These are phyloP conservation scores for Charaxes varanes DNA, from an alignment of 1,140 invertebrate species.

Conservation along the genomic window DNA sequence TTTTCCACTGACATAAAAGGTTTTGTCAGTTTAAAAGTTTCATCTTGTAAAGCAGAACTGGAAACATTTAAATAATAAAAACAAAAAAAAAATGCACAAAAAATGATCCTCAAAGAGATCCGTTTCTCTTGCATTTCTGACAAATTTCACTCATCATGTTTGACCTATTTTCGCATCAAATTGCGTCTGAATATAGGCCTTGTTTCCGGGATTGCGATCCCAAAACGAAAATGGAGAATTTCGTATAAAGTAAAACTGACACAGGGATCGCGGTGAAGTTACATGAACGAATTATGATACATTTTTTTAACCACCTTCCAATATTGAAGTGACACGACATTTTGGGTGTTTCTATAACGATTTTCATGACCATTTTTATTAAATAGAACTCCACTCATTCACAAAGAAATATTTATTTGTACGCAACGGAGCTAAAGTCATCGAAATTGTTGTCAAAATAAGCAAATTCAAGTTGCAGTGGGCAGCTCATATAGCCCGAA, in stretches of 20 bases:
- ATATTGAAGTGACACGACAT: too few species aligned
- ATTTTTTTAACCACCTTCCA: background rate
- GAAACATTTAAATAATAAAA: background rate
- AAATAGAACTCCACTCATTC: too few species aligned
- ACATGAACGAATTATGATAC: slow-evolving; percentile 12
- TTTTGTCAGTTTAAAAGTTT: too few species aligned
- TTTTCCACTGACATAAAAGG: too few species aligned
- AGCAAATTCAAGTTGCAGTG: too few species aligned
- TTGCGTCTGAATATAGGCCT: slow-evolving; percentile 20
- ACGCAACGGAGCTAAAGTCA: too few species aligned
- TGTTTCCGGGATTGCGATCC: slow-evolving; percentile 21
- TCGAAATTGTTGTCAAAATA: too few species aligned
- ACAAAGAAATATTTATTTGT: too few species aligned
- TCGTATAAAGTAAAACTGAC: slow-evolving; percentile 22
- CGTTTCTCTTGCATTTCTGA: slow-evolving; percentile 19
- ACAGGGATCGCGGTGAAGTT: slow-evolving; percentile 12
- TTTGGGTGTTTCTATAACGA: too few species aligned
- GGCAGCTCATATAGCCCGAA: too few species aligned
- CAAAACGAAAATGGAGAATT: slow-evolving; percentile 21
- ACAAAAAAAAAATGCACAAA: background rate
- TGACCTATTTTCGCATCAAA: slow-evolving; percentile 22
- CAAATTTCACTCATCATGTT: slow-evolving; percentile 18
- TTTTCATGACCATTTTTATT: too few species aligned
- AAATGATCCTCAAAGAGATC: slow-evolving; percentile 9
- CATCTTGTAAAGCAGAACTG: background rate